Evolutionary conservation across 2,888 invertebrate species (phyloP).

Genomic region (Orthonychiurus folsomi): DNA sequence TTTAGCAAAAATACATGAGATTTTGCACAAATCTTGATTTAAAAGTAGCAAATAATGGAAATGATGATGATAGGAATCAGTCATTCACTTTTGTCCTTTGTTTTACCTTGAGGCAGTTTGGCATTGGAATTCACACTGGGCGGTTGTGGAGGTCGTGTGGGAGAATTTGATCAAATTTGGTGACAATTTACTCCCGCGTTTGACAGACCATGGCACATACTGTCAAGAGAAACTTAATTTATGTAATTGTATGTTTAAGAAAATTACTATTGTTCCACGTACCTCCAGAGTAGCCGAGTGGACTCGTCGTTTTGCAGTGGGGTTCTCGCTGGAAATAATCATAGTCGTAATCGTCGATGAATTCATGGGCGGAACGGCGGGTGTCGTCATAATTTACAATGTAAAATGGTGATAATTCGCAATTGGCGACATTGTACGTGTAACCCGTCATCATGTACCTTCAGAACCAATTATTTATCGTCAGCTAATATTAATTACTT

Average conservation of each 20-base stretch:
- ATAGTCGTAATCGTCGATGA: conserved; percentile 38
- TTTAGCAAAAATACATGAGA: not conserved
- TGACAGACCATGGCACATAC: conserved; percentile 12
- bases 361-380: conserved; percentile 22
- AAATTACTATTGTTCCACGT: not conserved
- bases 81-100: no score
- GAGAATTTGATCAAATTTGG: conserved; percentile 26
- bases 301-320: conserved; percentile 35
- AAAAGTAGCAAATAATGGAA: no score
- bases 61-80: no score
- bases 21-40: no score
- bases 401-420: conserved; percentile 35
- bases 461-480: not conserved
- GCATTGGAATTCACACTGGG: conserved; percentile 35
- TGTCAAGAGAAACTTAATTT: not conserved
- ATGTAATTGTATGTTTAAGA: not conserved
- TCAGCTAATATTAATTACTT: not conserved
- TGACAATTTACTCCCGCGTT: conserved; percentile 25
- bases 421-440: conserved; percentile 33
- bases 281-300: conserved; percentile 28
- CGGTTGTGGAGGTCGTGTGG: conserved; percentile 26
- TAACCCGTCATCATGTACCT: conserved; percentile 25
- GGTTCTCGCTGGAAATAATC: conserved; percentile 39
- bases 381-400: conserved; percentile 22
- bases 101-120: conserved; percentile 22